Conservation (phyloP, 2,888 invertebrate species). For the Gnatocerus cornutus region DNA sequence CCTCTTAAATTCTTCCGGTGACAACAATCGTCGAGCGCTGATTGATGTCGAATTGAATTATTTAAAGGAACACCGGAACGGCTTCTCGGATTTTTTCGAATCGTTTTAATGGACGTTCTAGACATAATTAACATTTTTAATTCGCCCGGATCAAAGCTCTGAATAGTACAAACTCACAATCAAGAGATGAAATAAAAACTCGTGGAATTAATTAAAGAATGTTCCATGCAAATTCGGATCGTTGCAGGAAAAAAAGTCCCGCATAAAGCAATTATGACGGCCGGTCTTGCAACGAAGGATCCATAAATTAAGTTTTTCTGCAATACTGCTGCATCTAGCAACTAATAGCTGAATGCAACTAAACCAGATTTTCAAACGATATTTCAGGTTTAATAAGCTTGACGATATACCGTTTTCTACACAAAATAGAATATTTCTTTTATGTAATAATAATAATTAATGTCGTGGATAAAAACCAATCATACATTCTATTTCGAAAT, state of each 20-base stretch:
- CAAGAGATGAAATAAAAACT: too few relatives aligned
- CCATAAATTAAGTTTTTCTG: constrained; percentile 37
- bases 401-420: constrained; percentile 30
- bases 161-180: too few relatives aligned
- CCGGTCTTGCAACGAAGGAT: constrained; percentile 31
- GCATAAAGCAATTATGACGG: constrained; percentile 29
- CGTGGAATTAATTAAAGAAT: background rate
- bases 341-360: constrained; percentile 33
- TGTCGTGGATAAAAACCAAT: constrained; percentile 9
- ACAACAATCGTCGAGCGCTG: constrained; percentile 25
- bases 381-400: constrained; percentile 37
- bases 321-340: constrained; percentile 22
- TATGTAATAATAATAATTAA: constrained; percentile 17
- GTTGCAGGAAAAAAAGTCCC: constrained; percentile 20
- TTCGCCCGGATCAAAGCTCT: background rate
- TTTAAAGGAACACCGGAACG: background rate
- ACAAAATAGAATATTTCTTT: constrained; percentile 25
- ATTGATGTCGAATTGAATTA: constrained; percentile 31
- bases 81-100: constrained; percentile 1
- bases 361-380: constrained; percentile 40
- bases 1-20: constrained; percentile 43
- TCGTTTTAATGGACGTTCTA: background rate
- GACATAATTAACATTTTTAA: constrained; percentile 5
- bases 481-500: constrained; percentile 9
- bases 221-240: constrained; percentile 5